Evolutionary conservation across 2,797 vertebrate species (phyloP), one percentile per base, ranked within the genome.

Genomic region (Neoniphon sammara): DNA sequence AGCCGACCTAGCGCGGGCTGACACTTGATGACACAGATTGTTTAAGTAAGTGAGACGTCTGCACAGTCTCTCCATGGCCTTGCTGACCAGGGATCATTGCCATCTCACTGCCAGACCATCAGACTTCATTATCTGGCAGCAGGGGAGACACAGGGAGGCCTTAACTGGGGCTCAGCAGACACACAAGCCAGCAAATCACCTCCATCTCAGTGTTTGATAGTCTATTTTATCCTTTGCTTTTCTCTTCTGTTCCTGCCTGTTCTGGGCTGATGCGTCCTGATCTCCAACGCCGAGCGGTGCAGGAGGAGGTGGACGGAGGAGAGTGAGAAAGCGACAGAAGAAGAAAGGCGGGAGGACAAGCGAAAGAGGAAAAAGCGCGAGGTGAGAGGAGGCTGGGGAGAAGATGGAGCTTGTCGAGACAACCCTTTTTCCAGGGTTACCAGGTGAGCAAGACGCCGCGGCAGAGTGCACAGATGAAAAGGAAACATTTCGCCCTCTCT

Each of bases 51-150:
- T 82, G 71, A 85, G 72, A 77, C 55, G 14, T 87, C 74, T 74
- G 66, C 54, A 57, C n/a, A 39, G 78, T 67, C 71, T 63, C 52
- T 69, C 61, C 49, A 68, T 23, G 65, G 64, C 61, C 79, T 75
- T 25, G 9, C 82, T 76, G 76, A 82, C 82, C 78, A 62, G 36
- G 70, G 78, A 74, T 85, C 87, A 64, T 11, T 55, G 63, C 34
- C 47, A 39, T 75, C 50, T 63, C 71, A 60, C 53, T 61, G 30
- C 65, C 52, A 60, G 76, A 69, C 67, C 61, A 30, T 75, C 76
- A 7, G 17, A 80, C 73, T 69, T 88, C 59, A 83, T 86, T 86
- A 86, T 81, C 82, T 50, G 58, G 75, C 66, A 69, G 80, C 52
- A 42, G 61, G n/a, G 46, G 62, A 69, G 44, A 80, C 60, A 47